Percentiles rank a stretch among this genome's conserved stretches.
These are phyloP conservation scores for Aproaerema taeniolella DNA, from an alignment of 2,888 invertebrate species.

Conservation along the genomic window DNA sequence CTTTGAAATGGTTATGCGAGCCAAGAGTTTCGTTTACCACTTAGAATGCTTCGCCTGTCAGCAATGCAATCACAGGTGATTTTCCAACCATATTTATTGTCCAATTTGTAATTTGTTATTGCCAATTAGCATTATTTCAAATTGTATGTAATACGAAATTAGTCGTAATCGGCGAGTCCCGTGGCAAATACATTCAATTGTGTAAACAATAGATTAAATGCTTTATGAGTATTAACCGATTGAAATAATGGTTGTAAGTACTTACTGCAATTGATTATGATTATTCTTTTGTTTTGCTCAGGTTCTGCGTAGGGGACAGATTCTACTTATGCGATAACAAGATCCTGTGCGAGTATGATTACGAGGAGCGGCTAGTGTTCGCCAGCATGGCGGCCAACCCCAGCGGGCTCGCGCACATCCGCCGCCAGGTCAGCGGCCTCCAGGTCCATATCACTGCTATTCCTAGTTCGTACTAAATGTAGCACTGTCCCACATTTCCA, in stretches of 20 bases:
- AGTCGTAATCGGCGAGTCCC: too few relatives aligned
- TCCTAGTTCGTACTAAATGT: slow-evolving; percentile 4
- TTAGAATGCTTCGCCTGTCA: slow-evolving; percentile 96
- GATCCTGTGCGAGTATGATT: slow-evolving; percentile 96
- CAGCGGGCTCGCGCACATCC: slow-evolving; percentile 90
- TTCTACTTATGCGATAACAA: slow-evolving; percentile 96
- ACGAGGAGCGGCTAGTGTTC: slow-evolving; percentile 93
- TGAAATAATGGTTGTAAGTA: too few relatives aligned
- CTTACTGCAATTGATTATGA: too few relatives aligned
- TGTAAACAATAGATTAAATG: too few relatives aligned
- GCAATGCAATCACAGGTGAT: slow-evolving; percentile 94
- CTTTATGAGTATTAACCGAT: too few relatives aligned
- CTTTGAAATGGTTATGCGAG: slow-evolving; percentile 97
- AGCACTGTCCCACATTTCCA: too few relatives aligned
- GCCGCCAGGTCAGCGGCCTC: slow-evolving; percentile 87
- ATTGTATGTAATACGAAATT: too few relatives aligned
- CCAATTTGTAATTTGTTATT: background rate
- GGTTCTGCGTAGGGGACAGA: slow-evolving; percentile 96
- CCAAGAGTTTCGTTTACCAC: slow-evolving; percentile 94
- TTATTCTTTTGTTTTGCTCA: too few relatives aligned
- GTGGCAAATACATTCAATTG: too few relatives aligned
- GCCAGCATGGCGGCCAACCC: slow-evolving; percentile 93
- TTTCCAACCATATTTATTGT: slow-evolving; percentile 4
- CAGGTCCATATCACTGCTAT: slow-evolving; percentile 51
- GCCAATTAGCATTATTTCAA: background rate